Base-by-base conservation (phyloP, 2,113 vertebrate species). In the Otis tarda region DNA sequence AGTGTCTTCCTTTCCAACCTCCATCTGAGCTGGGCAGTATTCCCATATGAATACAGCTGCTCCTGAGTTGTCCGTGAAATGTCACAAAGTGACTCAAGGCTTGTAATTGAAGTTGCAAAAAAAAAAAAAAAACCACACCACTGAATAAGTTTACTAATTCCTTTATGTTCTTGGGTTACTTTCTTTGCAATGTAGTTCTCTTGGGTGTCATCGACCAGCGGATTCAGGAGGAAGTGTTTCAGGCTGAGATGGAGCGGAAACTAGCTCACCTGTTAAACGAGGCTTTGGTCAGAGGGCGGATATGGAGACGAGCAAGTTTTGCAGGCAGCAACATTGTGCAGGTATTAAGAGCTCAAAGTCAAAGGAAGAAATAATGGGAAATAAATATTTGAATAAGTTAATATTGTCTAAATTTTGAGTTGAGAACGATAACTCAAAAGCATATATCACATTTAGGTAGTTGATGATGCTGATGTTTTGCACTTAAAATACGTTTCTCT, bases 201-300 rank as follows among this genome's bases (percentile, higher is more conserved):
- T 93, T 99, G 95, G 99, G 99, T 3, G 99, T 99, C 3, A 45
- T 98, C 14, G 99, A 99, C 91, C 98, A 98, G 94, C 98, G 98
- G 64, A 96, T 98, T 55, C 97, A 98, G 70, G 99, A 98, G 69
- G 98, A 98, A 27, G 98, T 98, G 74, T 99, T 99, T 79, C 98
- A 98, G 80, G 98, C 99, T 2, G 99, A 98, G 97, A 99, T 99
- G 97, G 99, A 99, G 94, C 98, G 99, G 35, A 98, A 98, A 12
- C 95, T 99, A 78, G 99, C 99, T 60, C 98, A 98, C 96, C 96
- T 99, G 85, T 97, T 99, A 8, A 98, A 98, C 4, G 99, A 99
- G 88, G 99, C 98, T 1, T 92, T 98, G 81, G 94, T 97, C 92
- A 93, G 95, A 59, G 97, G 97, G 45, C 96, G 98, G 25, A 96